These are phyloP conservation scores for Cynocephalus volans DNA, from an alignment of 2,113 vertebrate genomes.

Conservation along the genomic window DNA sequence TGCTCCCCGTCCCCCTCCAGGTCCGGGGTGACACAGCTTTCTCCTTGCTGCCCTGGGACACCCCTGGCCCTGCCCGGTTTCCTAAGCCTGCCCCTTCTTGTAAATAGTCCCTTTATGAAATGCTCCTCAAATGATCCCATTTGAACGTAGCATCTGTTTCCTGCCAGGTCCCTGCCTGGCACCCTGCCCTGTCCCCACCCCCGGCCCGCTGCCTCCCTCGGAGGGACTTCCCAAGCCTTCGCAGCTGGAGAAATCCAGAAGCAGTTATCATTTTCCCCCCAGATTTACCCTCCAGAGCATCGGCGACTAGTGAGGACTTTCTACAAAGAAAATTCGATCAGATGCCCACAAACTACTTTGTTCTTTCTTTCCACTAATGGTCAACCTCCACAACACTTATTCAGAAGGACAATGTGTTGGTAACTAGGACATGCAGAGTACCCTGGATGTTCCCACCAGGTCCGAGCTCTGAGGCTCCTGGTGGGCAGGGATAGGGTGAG, in stretches of 20 bases:
- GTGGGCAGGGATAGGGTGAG: background rate
- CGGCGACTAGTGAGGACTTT: rapidly evolving
- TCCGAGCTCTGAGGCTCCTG: background rate
- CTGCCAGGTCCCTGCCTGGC: background rate
- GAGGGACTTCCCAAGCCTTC: background rate
- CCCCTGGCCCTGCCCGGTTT: too few relatives aligned
- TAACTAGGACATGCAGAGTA: background rate
- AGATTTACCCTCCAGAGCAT: rapidly evolving
- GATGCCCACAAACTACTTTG: rapidly evolving
- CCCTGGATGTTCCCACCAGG: background rate
- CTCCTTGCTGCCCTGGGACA: background rate
- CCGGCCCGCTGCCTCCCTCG: too few relatives aligned
- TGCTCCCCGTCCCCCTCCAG: background rate
- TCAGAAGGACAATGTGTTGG: rapidly evolving
- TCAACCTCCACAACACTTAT: rapidly evolving
- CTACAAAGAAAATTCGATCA: background rate
- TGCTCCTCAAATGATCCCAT: background rate
- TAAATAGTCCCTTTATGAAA: background rate
- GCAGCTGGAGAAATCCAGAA: background rate
- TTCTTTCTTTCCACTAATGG: rapidly evolving
- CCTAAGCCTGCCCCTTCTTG: background rate
- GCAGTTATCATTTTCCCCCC: background rate
- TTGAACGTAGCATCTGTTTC: background rate
- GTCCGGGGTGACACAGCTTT: too few relatives aligned
- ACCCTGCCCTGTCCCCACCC: too few relatives aligned